Percentiles rank a stretch among this genome's conserved stretches.
phyloP scores from a whole-genome alignment of 2,888 invertebrate genomes.

The Apamea epomidion region DNA sequence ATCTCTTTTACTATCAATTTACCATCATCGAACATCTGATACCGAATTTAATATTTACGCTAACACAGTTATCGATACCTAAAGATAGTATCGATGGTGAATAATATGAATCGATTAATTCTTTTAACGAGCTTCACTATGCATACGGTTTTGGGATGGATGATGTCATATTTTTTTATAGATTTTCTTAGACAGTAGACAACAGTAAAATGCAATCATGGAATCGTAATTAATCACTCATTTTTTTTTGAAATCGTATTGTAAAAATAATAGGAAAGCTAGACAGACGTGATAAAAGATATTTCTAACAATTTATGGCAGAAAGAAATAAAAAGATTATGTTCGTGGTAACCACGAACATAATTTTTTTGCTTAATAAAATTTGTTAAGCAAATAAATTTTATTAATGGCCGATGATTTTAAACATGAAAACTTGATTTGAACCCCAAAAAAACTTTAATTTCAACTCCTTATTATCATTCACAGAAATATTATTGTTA shows the following conservation, averaged over 20 bases:
- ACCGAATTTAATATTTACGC: slow-evolving; percentile 44
- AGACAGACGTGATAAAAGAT: slow-evolving; percentile 43
- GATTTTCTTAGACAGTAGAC: slow-evolving; percentile 56
- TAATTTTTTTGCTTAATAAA: no score
- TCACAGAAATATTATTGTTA: not conserved
- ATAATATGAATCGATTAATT: slow-evolving; percentile 56
- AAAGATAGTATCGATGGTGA: slow-evolving; percentile 55
- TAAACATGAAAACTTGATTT: slow-evolving; percentile 1
- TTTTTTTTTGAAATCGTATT: slow-evolving; percentile 43
- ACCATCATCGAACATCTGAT: slow-evolving; percentile 41
- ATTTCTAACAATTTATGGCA: slow-evolving; percentile 36
- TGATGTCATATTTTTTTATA: slow-evolving; percentile 64
- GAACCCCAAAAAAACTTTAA: not conserved
- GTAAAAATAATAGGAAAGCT: slow-evolving; percentile 51
- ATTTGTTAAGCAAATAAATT: not conserved
- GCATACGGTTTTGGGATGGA: slow-evolving; percentile 21
- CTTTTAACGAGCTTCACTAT: slow-evolving; percentile 45
- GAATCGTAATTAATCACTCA: slow-evolving; percentile 65
- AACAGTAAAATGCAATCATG: slow-evolving; percentile 65
- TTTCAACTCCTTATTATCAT: not conserved
- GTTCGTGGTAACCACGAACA: no score
- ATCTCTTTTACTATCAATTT: slow-evolving; percentile 45
- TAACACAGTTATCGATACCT: slow-evolving; percentile 55
- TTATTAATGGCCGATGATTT: slow-evolving; percentile 11
- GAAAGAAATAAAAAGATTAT: slow-evolving; percentile 17